Evolutionary conservation across 2,888 invertebrate species (phyloP), one percentile per base, ranked within the genome.

Genomic region (Sinopyrophorus schimmeli): DNA sequence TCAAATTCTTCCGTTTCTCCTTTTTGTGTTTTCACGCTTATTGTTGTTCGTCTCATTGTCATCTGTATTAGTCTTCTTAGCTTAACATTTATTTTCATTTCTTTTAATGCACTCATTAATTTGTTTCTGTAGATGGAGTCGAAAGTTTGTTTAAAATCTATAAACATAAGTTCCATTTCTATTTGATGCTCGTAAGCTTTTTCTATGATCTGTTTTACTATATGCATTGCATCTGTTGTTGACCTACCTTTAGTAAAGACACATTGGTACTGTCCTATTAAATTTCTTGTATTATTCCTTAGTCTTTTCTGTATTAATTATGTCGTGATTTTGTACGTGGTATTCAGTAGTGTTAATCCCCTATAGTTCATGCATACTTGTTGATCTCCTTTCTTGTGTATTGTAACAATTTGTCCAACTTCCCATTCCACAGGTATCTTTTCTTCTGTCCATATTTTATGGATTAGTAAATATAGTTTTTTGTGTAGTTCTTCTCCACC

Each of bases 61-160:
- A 24, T 41, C 34, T 20, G 15, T 16, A 34, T 42, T 1, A 43
- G 16, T 15, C 21, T 21, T 17, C 15, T 35, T 30, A 43, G 10
- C 23, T 49, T 49, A 5, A 11, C 16, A 2, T 27, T 21, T 16
- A 42, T 23, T 15, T 26, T 32, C n/a, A 30, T 5, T 26, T 47
- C 34, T 20, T 14, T 21, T 9, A 41, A n/a, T 26, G 21, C 9
- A 17, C 9, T 1, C 18, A 41, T 24, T 5, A 47, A 28, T 41
- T 34, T 21, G 12, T 35, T 9, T 41, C 26, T 30, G 5, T 39
- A n/a, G 12, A 46, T 20, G 4, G 11, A 21, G 12, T 47, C 35
- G 12, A 39, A 39, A 5, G 40, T 21, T 32, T 41, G 34, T 21
- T 40, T 14, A 16, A 41, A 41, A 11, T 39, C 30, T n/a, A 47